Conservation (phyloP, 2,797 vertebrate genomes). For the Rachycentron canadum region DNA sequence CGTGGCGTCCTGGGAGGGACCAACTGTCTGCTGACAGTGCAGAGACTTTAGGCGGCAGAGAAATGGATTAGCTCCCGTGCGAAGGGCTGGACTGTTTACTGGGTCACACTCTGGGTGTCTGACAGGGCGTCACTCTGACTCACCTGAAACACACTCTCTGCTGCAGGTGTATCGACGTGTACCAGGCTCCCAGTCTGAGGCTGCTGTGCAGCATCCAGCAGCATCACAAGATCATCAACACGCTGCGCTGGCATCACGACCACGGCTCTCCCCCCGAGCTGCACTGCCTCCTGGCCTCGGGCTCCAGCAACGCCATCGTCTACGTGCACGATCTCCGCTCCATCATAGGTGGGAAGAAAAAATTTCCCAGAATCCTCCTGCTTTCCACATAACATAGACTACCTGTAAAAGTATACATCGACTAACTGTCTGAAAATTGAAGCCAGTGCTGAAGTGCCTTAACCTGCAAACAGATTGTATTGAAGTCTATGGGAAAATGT, state of each 20-base stretch:
- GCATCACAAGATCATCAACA: constrained; percentile 97
- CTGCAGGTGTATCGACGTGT: constrained; percentile 92
- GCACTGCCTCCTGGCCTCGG: constrained; percentile 91
- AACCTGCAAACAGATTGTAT: no score
- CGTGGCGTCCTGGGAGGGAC: constrained; percentile 20
- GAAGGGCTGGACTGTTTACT: neutral
- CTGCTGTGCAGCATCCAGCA: constrained; percentile 94
- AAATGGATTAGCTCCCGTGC: constrained; percentile 19
- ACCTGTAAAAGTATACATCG: no score
- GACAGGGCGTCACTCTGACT: neutral
- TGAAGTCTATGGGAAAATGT: no score
- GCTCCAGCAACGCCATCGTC: constrained; percentile 93
- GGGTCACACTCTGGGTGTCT: neutral
- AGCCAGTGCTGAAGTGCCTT: no score
- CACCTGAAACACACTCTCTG: neutral
- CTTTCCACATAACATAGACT: no score
- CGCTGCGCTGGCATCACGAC: constrained; percentile 92
- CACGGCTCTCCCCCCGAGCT: constrained; percentile 85
- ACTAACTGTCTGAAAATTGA: no score
- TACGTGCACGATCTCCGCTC: constrained; percentile 91
- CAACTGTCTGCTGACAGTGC: constrained; percentile 16
- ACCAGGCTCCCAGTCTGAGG: constrained; percentile 87
- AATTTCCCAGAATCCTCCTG: constrained; percentile 18
- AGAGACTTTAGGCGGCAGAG: constrained; percentile 3
- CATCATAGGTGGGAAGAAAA: constrained; percentile 87